A percentile compares a stretch with the other conserved stretches of the same genome.
Evolutionary conservation across 2,888 invertebrate genomes (phyloP).

Genomic region (Lithophane semibrunnea): DNA sequence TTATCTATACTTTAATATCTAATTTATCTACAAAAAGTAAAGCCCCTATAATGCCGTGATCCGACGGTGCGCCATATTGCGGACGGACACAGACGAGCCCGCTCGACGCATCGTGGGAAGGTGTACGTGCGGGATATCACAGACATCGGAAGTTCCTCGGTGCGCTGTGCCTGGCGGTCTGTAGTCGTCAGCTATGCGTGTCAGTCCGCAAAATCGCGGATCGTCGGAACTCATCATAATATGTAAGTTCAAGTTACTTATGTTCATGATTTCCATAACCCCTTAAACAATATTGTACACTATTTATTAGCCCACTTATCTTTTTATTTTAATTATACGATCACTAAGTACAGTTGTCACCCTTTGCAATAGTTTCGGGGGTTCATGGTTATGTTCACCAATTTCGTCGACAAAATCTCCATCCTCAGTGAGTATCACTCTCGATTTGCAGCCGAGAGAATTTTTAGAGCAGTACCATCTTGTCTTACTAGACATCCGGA

Average conservation of each 20-base stretch:
- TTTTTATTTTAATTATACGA: neutral
- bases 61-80: too few species aligned
- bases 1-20: neutral
- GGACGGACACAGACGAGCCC: too few species aligned
- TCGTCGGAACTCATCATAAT: too few species aligned
- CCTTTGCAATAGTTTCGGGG: neutral
- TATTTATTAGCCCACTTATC: neutral
- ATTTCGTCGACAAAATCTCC: constrained; percentile 50
- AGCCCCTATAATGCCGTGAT: too few species aligned
- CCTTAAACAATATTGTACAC: neutral
- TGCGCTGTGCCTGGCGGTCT: too few species aligned
- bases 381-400: constrained; percentile 67
- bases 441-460: constrained; percentile 67
- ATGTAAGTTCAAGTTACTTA: too few species aligned
- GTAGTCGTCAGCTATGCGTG: too few species aligned
- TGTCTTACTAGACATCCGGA: constrained; percentile 61
- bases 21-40: neutral
- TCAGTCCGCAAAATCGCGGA: too few species aligned
- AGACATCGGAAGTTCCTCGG: too few species aligned
- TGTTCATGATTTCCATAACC: neutral
- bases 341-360: neutral
- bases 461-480: constrained; percentile 76
- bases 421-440: constrained; percentile 51
- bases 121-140: too few species aligned
- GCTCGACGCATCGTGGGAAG: too few species aligned